Percentiles rank a stretch among this genome's conserved stretches.
phyloP scores from a whole-genome alignment of 2,797 vertebrate genomes.

The Phrynocephalus forsythii region DNA sequence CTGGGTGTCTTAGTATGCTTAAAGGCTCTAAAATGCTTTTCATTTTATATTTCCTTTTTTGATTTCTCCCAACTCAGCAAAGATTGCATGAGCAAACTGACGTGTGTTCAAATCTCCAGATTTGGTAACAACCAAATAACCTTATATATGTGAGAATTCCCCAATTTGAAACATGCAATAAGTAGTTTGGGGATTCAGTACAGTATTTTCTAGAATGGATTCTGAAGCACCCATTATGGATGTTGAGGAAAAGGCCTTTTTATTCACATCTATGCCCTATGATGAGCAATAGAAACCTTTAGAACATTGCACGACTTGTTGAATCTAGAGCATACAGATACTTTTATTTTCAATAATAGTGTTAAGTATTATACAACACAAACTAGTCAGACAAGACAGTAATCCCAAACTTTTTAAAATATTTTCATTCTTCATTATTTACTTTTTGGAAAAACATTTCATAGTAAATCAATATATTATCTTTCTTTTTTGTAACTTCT shows the following conservation, averaged over 20 bases:
- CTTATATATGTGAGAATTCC: not conserved
- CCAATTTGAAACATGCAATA: not conserved
- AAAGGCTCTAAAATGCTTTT: too few relatives aligned
- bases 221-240: not conserved
- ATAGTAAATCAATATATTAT: not conserved
- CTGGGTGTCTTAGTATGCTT: too few relatives aligned
- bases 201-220: not conserved
- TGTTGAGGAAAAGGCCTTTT: not conserved
- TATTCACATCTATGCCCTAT: not conserved
- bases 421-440: slow-evolving; percentile 21
- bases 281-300: not conserved
- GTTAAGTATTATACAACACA: slow-evolving; percentile 18
- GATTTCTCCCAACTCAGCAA: not conserved
- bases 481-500: slow-evolving; percentile 16
- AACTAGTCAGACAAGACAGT: slow-evolving; percentile 10
- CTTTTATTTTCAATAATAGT: slow-evolving; percentile 23
- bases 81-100: too few relatives aligned
- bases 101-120: too few relatives aligned
- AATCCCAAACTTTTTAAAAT: not conserved
- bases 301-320: not conserved
- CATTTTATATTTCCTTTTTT: too few relatives aligned
- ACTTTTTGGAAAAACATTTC: slow-evolving; percentile 11
- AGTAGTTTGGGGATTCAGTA: not conserved
- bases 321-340: slow-evolving; percentile 11
- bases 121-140: not conserved